Conservation (phyloP, 2,113 vertebrate genomes). For the Microcebus tavaratra region DNA sequence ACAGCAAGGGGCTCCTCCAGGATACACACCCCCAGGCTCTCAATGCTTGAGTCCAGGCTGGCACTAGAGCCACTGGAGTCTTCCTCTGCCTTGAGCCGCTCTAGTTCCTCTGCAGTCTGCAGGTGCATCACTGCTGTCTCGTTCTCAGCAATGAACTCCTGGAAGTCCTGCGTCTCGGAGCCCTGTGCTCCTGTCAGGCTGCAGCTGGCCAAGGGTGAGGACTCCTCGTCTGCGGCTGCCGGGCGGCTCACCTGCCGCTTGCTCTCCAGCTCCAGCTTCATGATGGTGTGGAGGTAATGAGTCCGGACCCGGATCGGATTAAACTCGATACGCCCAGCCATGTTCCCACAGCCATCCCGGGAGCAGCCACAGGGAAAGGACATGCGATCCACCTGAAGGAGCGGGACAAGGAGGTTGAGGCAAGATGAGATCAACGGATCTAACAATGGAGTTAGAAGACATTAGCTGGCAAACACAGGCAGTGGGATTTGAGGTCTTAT, state of each 20-base stretch:
- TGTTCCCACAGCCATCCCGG: constrained; percentile 94
- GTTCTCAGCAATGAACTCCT: constrained; percentile 89
- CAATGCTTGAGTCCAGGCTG: constrained; percentile 82
- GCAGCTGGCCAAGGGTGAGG: constrained; percentile 72
- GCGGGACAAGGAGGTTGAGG: background rate
- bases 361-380: constrained; percentile 98
- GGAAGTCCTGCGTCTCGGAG: constrained; percentile 87
- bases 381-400: constrained; percentile 94
- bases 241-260: constrained; percentile 84
- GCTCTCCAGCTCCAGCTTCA: constrained; percentile 97
- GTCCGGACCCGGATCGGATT: constrained; percentile 97
- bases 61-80: constrained; percentile 88
- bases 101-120: constrained; percentile 95
- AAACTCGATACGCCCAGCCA: constrained; percentile 95
- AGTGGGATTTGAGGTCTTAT: background rate
- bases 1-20: constrained; percentile 86
- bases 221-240: constrained; percentile 70
- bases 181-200: constrained; percentile 74
- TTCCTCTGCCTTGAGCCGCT: constrained; percentile 90
- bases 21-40: constrained; percentile 88
- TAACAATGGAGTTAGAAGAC: background rate
- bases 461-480: background rate
- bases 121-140: constrained; percentile 96
- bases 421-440: background rate
- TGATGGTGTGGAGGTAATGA: constrained; percentile 98